Evolutionary conservation across 2,797 vertebrate genomes (phyloP).

Genomic region (Jordanella pulchra): DNA sequence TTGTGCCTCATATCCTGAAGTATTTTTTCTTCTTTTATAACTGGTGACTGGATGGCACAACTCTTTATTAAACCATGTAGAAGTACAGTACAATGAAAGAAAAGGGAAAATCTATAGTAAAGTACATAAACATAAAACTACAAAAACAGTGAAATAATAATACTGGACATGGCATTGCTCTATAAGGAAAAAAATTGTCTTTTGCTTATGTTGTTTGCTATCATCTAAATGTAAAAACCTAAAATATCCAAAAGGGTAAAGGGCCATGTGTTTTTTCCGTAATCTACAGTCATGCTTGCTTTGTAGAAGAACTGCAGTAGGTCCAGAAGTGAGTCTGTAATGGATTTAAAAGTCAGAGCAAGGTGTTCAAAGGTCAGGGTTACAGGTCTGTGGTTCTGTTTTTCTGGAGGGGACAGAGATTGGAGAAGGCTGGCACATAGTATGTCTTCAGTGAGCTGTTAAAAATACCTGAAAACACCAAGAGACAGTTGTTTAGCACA

Average conservation of each 20-base stretch:
- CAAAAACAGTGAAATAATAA: not conserved
- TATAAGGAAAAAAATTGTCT: not conserved
- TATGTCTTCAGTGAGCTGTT: no score
- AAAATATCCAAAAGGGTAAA: slow-evolving; percentile 1
- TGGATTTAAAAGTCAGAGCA: no score
- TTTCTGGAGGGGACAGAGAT: no score
- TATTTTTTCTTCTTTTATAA: not conserved
- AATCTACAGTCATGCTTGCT: no score
- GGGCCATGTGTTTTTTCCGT: no score
- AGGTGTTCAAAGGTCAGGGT: no score
- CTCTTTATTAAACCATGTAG: slow-evolving; percentile 1
- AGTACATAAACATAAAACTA: not conserved
- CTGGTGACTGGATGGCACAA: not conserved
- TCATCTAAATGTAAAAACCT: not conserved
- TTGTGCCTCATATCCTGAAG: not conserved
- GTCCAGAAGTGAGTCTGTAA: no score
- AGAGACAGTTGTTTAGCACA: no score
- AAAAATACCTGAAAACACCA: no score
- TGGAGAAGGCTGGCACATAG: no score
- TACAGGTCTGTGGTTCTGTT: no score
- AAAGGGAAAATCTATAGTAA: not conserved
- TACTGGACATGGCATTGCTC: not conserved
- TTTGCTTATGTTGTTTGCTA: not conserved
- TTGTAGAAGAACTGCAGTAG: no score
- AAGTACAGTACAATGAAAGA: not conserved